These are phyloP conservation scores for Eurystomus glaucurus DNA, from an alignment of 2,797 vertebrate species.

Conservation along the genomic window DNA sequence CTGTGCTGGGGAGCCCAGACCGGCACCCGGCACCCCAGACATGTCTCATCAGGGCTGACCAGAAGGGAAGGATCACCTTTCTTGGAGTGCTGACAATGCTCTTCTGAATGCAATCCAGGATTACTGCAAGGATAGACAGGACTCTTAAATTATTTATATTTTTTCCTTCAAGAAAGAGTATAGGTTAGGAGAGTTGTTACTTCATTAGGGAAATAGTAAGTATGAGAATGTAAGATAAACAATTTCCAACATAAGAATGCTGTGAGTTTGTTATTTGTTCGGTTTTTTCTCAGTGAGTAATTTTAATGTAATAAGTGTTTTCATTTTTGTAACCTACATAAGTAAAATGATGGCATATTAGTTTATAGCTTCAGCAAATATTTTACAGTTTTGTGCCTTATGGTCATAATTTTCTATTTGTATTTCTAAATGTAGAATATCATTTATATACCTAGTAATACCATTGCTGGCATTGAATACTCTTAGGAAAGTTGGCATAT, in stretches of 20 bases:
- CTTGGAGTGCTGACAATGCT: not conserved
- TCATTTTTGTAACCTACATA: not conserved
- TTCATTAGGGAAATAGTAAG: not conserved
- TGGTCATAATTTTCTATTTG: not conserved
- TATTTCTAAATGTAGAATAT: not conserved
- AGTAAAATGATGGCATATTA: not conserved
- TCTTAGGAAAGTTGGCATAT: not conserved
- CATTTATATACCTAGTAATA: not conserved
- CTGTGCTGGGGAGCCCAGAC: rapidly evolving
- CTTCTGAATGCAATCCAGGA: not conserved
- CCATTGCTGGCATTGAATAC: not conserved
- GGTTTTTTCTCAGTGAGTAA: not conserved
- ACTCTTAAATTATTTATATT: not conserved
- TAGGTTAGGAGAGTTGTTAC: not conserved
- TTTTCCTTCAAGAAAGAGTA: not conserved
- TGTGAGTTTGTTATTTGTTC: not conserved
- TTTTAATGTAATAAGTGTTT: not conserved
- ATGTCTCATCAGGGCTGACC: not conserved
- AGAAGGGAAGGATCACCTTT: not conserved
- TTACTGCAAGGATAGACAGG: not conserved
- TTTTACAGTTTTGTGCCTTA: not conserved
- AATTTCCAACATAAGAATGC: not conserved
- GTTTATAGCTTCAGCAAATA: not conserved
- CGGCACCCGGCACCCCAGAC: not conserved
- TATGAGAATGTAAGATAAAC: not conserved